These are phyloP conservation scores for Atethmia centrago DNA, from an alignment of 2,888 invertebrate species.

Conservation along the genomic window DNA sequence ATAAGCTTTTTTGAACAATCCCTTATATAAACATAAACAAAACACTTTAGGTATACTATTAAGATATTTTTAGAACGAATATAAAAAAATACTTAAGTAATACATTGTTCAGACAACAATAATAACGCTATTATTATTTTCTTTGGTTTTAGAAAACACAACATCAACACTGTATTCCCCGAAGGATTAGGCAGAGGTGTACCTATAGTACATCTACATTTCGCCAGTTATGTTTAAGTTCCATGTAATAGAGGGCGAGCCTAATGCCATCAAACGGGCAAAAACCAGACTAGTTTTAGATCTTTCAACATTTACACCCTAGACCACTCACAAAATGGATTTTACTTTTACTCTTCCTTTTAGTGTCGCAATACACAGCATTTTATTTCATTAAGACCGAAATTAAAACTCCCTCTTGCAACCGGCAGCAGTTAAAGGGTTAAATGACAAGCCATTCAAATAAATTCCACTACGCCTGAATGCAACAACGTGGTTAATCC, in stretches of 20 bases:
- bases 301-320: background rate
- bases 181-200: no score
- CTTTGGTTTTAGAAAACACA: no score
- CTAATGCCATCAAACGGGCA: background rate
- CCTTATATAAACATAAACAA: no score
- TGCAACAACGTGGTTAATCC: slow-evolving; percentile 77
- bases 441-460: slow-evolving; percentile 83
- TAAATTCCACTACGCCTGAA: slow-evolving; percentile 82
- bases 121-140: background rate
- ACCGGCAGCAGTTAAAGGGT: slow-evolving; percentile 74
- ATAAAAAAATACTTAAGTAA: no score
- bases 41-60: no score
- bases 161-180: no score
- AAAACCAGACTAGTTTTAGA: background rate
- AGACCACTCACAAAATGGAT: slow-evolving; percentile 10
- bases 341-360: slow-evolving; percentile 7
- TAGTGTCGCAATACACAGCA: slow-evolving; percentile 48
- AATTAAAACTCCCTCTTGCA: slow-evolving; percentile 67
- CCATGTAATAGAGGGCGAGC: background rate
- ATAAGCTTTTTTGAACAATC: no score
- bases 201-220: no score
- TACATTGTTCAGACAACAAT: no score
- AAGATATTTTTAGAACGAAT: no score
- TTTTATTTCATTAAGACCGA: slow-evolving; percentile 66
- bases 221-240: no score